Conservation (phyloP, 2,113 vertebrate genomes). For the Zapornia atra region DNA sequence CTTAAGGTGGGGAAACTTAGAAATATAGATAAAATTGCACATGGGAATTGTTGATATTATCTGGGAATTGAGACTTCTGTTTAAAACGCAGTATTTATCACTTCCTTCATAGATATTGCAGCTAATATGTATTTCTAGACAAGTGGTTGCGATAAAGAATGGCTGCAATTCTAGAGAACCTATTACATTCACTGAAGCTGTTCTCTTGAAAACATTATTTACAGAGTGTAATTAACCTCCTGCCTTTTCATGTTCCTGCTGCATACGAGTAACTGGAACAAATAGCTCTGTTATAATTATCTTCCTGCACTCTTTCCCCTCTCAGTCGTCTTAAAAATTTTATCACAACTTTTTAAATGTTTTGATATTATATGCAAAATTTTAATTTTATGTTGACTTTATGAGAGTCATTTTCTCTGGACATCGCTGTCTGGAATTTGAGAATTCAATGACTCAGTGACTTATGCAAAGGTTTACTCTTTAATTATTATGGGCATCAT, state of each 20-base stretch:
- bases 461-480: background rate
- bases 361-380: background rate
- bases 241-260: slow-evolving; percentile 11
- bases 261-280: background rate
- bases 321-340: background rate
- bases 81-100: background rate
- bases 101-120: background rate
- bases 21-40: background rate
- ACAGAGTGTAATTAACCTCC: background rate
- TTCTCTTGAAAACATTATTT: slow-evolving; percentile 19
- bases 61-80: background rate
- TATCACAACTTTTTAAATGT: background rate
- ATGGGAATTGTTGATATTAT: background rate
- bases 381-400: background rate
- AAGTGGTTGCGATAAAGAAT: background rate
- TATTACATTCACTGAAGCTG: background rate
- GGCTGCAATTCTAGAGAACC: background rate
- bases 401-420: background rate
- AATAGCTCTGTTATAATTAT: background rate
- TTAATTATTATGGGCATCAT: background rate
- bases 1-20: background rate
- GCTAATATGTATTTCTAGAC: background rate
- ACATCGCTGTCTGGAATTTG: background rate
- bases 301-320: background rate
- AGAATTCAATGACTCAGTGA: background rate